Evolutionary conservation across 2,113 vertebrate species (phyloP).

Genomic region (Sarotherodon lohbergeri): DNA sequence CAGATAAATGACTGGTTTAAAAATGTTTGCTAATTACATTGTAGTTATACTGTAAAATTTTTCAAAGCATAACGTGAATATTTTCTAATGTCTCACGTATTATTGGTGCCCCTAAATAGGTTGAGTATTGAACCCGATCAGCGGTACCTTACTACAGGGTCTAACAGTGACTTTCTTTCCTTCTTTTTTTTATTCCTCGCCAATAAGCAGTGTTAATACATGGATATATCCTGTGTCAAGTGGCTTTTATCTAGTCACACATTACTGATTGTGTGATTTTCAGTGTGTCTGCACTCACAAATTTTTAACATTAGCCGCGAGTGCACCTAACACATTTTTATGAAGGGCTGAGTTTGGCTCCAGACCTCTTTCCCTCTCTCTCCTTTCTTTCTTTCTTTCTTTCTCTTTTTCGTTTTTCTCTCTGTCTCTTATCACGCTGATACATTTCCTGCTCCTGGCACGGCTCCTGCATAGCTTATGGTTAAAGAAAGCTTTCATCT

Average conservation of each 20-base stretch:
- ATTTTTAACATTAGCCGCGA: not conserved
- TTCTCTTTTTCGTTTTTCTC: constrained; percentile 34
- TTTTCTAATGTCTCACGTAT: not conserved
- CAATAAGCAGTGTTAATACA: not conserved
- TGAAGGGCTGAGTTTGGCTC: constrained; percentile 46
- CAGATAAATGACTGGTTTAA: not conserved
- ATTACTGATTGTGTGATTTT: not conserved
- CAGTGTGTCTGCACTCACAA: not conserved
- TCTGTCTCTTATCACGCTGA: constrained; percentile 73
- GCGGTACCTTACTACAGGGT: not conserved
- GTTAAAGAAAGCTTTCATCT: constrained; percentile 78
- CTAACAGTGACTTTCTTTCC: not conserved
- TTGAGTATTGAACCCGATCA: not conserved
- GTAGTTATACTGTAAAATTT: not conserved
- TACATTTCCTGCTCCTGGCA: constrained; percentile 77
- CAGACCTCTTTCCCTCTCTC: constrained; percentile 30
- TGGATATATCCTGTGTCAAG: not conserved
- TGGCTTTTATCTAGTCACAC: not conserved
- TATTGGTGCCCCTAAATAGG: not conserved
- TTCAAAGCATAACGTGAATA: not conserved
- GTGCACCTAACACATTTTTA: constrained; percentile 52
- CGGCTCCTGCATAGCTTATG: constrained; percentile 78
- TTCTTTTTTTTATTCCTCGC: not conserved
- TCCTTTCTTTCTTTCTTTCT: constrained; percentile 31
- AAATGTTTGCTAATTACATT: not conserved